Conservation (phyloP, 2,113 vertebrate species). For the Fulmarus glacialis region DNA sequence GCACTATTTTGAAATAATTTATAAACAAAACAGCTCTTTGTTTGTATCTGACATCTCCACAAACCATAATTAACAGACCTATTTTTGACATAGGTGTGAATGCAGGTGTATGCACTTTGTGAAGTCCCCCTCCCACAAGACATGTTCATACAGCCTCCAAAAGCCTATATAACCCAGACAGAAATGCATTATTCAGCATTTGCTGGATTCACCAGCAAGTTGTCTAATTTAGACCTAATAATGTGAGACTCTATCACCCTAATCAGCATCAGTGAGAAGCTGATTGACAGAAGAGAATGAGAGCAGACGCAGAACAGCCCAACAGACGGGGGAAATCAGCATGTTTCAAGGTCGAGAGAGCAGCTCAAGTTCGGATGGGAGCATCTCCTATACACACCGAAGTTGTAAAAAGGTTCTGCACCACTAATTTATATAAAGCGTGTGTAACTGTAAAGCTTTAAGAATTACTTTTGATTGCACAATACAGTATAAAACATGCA, state of each 20-base stretch:
- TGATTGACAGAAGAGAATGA: background rate
- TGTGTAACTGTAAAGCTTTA: background rate
- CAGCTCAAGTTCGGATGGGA: background rate
- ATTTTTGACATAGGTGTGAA: background rate
- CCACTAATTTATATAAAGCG: background rate
- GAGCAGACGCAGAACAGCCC: background rate
- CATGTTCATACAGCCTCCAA: background rate
- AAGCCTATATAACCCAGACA: background rate
- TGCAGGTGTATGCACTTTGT: background rate
- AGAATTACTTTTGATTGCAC: background rate
- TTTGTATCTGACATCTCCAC: background rate
- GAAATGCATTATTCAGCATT: background rate
- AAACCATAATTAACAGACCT: background rate
- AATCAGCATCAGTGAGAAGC: background rate
- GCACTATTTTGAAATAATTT: background rate
- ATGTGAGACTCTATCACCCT: background rate
- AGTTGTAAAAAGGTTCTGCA: background rate
- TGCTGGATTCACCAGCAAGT: background rate
- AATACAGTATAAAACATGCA: background rate
- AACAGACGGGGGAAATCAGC: rapidly evolving
- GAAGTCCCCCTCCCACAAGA: background rate
- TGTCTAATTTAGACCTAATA: background rate
- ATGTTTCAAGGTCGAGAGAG: background rate
- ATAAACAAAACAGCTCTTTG: background rate
- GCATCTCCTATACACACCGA: background rate